A percentile compares a stretch with the other conserved stretches of the same genome.
These are phyloP conservation scores for Atherinomorus stipes DNA, from an alignment of 2,113 vertebrate species.

Conservation along the genomic window DNA sequence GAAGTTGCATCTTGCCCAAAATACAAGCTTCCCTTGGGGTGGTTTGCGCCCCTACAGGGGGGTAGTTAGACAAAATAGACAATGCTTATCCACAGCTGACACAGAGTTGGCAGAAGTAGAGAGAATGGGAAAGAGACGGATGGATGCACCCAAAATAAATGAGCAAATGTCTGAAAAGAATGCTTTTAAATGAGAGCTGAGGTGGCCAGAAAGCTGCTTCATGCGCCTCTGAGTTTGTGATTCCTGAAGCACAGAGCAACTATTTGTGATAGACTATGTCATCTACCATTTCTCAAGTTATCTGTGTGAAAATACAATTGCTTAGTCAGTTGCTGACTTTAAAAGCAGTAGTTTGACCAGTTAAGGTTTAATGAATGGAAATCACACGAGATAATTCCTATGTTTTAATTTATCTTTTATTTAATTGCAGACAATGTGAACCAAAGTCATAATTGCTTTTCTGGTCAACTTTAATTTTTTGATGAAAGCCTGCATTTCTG, in stretches of 20 bases:
- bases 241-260: constrained; percentile 13
- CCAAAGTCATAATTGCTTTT: not conserved
- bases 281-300: not conserved
- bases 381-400: not conserved
- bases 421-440: not conserved
- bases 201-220: constrained; percentile 26
- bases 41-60: constrained; percentile 69
- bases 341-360: too few species aligned
- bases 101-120: constrained; percentile 65
- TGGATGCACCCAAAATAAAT: constrained; percentile 70
- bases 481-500: not conserved
- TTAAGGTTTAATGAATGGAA: too few species aligned
- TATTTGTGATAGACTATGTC: constrained; percentile 21
- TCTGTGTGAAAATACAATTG: fast-evolving
- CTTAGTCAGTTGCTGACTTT: not conserved
- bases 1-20: constrained; percentile 71
- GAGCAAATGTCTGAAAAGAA: constrained; percentile 62
- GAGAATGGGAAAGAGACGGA: constrained; percentile 52
- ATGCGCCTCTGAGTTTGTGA: constrained; percentile 32
- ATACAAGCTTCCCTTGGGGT: constrained; percentile 70
- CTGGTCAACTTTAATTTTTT: not conserved
- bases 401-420: not conserved
- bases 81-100: constrained; percentile 71
- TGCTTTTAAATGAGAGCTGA: constrained; percentile 35
- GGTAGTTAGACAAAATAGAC: constrained; percentile 77